Conservation (phyloP, 2,888 invertebrate genomes). For the Parochlus steinenii region DNA sequence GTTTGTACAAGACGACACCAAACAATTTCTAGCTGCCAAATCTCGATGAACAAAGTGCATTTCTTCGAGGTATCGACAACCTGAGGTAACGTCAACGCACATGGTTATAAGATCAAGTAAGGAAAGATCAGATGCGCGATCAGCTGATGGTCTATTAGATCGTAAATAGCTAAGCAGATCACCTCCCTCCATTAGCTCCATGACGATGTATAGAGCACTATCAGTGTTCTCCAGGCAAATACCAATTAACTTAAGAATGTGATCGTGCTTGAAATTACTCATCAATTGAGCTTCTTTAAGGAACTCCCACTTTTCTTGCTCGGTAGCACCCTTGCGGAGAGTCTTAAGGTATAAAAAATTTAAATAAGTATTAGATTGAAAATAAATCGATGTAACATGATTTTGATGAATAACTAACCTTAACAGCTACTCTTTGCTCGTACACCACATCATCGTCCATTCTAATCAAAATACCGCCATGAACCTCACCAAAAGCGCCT, state of each 20-base stretch:
- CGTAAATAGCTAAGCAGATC: constrained; percentile 84
- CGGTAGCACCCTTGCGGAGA: constrained; percentile 76
- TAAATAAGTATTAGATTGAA: constrained; percentile 1
- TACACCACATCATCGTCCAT: constrained; percentile 29
- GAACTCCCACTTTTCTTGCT: constrained; percentile 82
- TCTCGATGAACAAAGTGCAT: constrained; percentile 96
- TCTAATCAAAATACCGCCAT: constrained; percentile 71
- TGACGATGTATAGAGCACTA: constrained; percentile 79
- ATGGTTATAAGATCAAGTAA: constrained; percentile 76
- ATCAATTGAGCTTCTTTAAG: constrained; percentile 92
- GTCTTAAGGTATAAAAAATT: constrained; percentile 38
- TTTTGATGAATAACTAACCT: constrained; percentile 35
- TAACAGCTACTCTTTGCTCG: constrained; percentile 70
- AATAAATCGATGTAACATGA: background rate
- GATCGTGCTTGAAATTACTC: constrained; percentile 94
- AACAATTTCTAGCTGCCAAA: constrained; percentile 88
- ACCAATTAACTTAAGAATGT: constrained; percentile 82
- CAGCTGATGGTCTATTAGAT: constrained; percentile 57
- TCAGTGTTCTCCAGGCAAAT: constrained; percentile 60
- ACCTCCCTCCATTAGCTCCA: constrained; percentile 97
- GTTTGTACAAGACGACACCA: constrained; percentile 71
- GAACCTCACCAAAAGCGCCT: constrained; percentile 96
- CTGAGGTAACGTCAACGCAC: constrained; percentile 90
- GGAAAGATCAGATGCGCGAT: constrained; percentile 48
- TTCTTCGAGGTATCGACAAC: constrained; percentile 90